Conservation (phyloP, 2,113 vertebrate species). For the Neolamprologus variostigma region DNA sequence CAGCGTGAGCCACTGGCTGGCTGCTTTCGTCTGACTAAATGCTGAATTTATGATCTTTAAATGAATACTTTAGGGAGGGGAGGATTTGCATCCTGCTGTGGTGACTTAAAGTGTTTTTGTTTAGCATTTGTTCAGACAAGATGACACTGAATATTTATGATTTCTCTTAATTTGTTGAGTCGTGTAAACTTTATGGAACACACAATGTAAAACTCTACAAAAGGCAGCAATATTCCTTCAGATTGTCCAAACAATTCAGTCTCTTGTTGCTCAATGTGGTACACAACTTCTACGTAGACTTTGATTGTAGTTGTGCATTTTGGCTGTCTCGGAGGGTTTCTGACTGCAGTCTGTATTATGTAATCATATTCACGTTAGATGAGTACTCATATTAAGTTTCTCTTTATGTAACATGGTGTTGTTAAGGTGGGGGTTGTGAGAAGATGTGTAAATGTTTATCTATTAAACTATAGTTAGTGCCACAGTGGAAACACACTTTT, state of each 20-base stretch:
- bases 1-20: constrained; percentile 43
- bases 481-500: not conserved
- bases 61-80: constrained; percentile 38
- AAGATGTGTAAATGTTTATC: not conserved
- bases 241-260: not conserved
- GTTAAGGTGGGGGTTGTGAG: not conserved
- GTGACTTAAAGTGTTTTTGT: constrained; percentile 44
- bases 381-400: not conserved
- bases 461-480: not conserved
- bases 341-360: not conserved
- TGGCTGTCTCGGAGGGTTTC: not conserved
- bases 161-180: not conserved
- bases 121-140: constrained; percentile 25
- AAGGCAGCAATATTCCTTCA: not conserved
- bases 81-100: constrained; percentile 46
- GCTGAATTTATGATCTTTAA: constrained; percentile 48
- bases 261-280: not conserved
- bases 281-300: not conserved
- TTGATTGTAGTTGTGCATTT: not conserved
- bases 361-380: not conserved
- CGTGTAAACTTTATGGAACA: not conserved
- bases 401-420: not conserved
- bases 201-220: not conserved
- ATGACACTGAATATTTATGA: constrained; percentile 49
- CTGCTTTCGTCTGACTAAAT: constrained; percentile 44